Percentiles rank a stretch among this genome's conserved stretches.
Conservation (phyloP, 2,113 vertebrate genomes). For the Castor canadensis region DNA sequence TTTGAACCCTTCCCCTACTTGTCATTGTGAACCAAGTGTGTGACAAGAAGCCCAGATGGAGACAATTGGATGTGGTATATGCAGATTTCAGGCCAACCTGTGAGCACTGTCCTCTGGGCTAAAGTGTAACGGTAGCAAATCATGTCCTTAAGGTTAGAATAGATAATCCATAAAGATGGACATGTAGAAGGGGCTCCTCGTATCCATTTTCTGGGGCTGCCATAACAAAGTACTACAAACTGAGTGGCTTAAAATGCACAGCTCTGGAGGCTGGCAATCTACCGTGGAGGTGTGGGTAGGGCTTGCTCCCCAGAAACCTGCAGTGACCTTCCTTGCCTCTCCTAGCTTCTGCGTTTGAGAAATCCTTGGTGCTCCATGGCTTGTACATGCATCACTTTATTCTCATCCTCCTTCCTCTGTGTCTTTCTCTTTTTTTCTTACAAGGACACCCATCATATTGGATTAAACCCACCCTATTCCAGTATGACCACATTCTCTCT, state of each 20-base stretch:
- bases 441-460: neutral
- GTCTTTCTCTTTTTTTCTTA: neutral
- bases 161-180: neutral
- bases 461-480: neutral
- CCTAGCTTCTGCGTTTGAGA: neutral
- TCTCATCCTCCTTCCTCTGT: neutral
- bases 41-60: neutral
- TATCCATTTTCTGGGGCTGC: neutral
- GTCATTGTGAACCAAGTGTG: neutral
- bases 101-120: neutral
- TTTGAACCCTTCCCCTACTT: neutral
- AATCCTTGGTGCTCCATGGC: neutral
- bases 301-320: neutral
- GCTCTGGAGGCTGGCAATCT: neutral
- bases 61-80: neutral
- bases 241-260: neutral
- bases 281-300: neutral
- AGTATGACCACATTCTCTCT: neutral
- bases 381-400: neutral
- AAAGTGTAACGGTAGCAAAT: neutral
- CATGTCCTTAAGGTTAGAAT: neutral
- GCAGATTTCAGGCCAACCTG: neutral
- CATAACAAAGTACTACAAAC: neutral
- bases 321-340: neutral
- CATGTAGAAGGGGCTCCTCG: neutral